Percentiles rank a stretch among this genome's conserved stretches.
Conservation (phyloP, 2,113 vertebrate genomes). For the Empidonax alnorum region DNA sequence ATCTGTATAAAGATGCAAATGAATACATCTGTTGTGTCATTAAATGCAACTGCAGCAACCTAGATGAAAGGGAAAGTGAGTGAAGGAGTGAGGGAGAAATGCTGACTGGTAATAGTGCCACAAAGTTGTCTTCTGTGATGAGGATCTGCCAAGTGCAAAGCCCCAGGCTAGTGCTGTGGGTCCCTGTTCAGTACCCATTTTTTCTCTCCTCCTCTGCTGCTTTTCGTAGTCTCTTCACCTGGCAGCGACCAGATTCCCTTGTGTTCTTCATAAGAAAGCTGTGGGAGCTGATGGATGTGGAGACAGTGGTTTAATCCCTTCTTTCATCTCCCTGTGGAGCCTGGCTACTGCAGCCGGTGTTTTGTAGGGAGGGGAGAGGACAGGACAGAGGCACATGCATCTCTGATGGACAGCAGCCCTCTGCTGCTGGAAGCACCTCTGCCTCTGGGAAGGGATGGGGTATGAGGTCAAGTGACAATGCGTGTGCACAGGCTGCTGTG, state of each 20-base stretch:
- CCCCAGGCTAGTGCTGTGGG: neutral
- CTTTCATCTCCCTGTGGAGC: neutral
- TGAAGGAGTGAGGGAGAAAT: constrained; percentile 30
- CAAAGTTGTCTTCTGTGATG: constrained; percentile 36
- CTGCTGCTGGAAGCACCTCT: neutral
- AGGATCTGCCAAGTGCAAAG: constrained; percentile 39
- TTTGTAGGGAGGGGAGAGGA: neutral
- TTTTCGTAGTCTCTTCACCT: neutral
- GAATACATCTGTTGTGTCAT: constrained; percentile 72
- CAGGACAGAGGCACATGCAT: neutral
- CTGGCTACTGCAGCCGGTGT: neutral
- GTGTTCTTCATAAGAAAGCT: neutral
- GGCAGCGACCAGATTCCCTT: neutral
- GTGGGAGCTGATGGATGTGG: neutral
- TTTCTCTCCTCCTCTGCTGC: neutral
- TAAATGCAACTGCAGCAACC: constrained; percentile 64
- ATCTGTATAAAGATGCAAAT: constrained; percentile 68
- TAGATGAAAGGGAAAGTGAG: constrained; percentile 60
- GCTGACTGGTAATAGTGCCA: constrained; percentile 54
- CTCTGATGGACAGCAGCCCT: neutral
- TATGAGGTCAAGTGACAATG: neutral
- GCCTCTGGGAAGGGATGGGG: neutral
- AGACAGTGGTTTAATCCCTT: neutral
- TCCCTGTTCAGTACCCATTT: neutral
- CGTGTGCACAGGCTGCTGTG: neutral